These are phyloP conservation scores for Rhizoglyphus robini DNA, from an alignment of 1,140 invertebrate genomes.

Conservation along the genomic window DNA sequence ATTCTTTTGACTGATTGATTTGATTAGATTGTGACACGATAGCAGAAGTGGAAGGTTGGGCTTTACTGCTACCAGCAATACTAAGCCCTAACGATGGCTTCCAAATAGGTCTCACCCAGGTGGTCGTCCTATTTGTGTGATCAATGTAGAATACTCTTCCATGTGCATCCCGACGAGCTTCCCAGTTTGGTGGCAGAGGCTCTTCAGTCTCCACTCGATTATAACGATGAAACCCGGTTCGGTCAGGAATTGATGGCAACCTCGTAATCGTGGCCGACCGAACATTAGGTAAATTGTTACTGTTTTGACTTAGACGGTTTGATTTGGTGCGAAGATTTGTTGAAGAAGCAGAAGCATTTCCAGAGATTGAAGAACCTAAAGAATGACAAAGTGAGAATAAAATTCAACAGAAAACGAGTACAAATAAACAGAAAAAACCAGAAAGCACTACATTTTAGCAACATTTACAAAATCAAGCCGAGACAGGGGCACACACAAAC, in stretches of 20 bases:
- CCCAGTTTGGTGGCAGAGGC: slow-evolving; percentile 68
- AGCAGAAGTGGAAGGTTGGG: neutral
- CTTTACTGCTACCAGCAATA: neutral
- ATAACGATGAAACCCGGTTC: slow-evolving; percentile 35
- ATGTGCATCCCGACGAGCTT: slow-evolving; percentile 80
- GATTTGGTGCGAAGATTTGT: neutral
- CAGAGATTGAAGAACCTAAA: neutral
- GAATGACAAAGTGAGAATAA: neutral
- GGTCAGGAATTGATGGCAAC: slow-evolving; percentile 63
- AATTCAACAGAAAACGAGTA: too few relatives aligned
- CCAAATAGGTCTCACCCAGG: slow-evolving; percentile 62
- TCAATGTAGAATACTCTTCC: slow-evolving; percentile 84
- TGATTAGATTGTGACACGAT: neutral
- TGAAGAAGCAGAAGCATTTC: neutral
- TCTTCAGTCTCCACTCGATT: slow-evolving; percentile 52
- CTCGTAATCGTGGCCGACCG: slow-evolving; percentile 38
- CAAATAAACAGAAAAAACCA: too few relatives aligned
- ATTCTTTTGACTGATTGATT: neutral
- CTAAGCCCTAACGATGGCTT: neutral
- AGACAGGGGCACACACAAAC: too few relatives aligned
- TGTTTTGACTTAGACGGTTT: slow-evolving; percentile 5
- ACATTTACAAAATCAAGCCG: too few relatives aligned
- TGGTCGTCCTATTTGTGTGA: slow-evolving; percentile 77
- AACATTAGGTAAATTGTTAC: slow-evolving; percentile 5
- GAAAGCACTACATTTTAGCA: too few relatives aligned